Conservation (phyloP, 2,888 invertebrate species). For the Spicauda simplicius region DNA sequence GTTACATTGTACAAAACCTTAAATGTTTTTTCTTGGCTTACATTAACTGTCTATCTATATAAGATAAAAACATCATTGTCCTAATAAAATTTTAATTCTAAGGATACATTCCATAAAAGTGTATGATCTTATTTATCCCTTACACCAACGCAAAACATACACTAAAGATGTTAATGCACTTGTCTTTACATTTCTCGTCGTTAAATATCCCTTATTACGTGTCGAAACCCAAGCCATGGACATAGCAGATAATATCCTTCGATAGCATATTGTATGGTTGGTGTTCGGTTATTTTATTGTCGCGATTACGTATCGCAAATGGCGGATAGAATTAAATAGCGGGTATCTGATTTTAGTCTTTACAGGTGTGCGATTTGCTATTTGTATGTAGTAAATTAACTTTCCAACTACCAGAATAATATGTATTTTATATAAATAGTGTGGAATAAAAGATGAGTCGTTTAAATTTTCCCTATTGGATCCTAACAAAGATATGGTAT, state of each 20-base stretch:
- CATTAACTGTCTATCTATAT: no score
- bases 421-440: no score
- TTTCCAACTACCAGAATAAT: no score
- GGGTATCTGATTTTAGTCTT: conserved; percentile 26
- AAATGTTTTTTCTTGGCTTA: no score
- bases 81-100: no score
- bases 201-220: conserved; percentile 29
- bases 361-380: conserved; percentile 16
- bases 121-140: not conserved
- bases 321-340: conserved; percentile 24
- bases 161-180: conserved; percentile 17
- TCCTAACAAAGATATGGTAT: no score
- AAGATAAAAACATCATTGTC: no score
- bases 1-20: no score
- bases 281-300: conserved; percentile 26
- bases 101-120: not conserved
- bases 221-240: conserved; percentile 27
- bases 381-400: not conserved
- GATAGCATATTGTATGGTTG: conserved; percentile 23
- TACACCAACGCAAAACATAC: not conserved
- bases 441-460: no score
- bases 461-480: no score
- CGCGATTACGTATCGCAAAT: conserved; percentile 31
- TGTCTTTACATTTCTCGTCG: conserved; percentile 3
- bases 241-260: conserved; percentile 23